Evolutionary conservation across 2,113 vertebrate genomes (phyloP).

Genomic region (Boulengerochromis microlepis): DNA sequence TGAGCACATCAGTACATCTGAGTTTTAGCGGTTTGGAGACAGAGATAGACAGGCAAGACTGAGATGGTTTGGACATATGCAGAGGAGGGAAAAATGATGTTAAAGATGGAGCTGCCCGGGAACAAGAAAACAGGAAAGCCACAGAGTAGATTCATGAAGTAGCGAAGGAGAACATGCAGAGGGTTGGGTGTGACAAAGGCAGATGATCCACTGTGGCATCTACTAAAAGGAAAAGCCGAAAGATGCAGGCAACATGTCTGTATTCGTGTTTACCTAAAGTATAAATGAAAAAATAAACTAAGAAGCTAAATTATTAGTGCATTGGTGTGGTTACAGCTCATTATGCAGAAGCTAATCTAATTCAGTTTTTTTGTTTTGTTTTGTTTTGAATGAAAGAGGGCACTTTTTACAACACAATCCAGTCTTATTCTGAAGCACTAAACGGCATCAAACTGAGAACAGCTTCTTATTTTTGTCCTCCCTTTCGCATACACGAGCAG

Average conservation of each 20-base stretch:
- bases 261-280: background rate
- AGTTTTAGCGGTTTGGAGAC: background rate
- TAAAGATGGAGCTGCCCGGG: background rate
- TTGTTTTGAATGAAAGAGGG: background rate
- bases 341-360: background rate
- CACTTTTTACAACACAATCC: background rate
- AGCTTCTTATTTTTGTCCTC: background rate
- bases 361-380: background rate
- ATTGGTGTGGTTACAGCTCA: background rate
- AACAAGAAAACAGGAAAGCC: background rate
- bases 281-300: background rate
- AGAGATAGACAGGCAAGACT: background rate
- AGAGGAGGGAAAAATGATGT: background rate
- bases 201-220: background rate
- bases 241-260: background rate
- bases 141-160: background rate
- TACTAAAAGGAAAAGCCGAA: background rate
- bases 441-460: background rate
- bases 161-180: background rate
- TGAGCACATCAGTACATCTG: background rate
- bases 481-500: background rate
- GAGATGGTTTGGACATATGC: background rate
- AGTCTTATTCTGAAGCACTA: background rate
- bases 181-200: background rate
- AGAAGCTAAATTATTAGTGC: background rate